These are phyloP conservation scores for Gryllus longicercus DNA, from an alignment of 2,888 invertebrate species.

Conservation along the genomic window DNA sequence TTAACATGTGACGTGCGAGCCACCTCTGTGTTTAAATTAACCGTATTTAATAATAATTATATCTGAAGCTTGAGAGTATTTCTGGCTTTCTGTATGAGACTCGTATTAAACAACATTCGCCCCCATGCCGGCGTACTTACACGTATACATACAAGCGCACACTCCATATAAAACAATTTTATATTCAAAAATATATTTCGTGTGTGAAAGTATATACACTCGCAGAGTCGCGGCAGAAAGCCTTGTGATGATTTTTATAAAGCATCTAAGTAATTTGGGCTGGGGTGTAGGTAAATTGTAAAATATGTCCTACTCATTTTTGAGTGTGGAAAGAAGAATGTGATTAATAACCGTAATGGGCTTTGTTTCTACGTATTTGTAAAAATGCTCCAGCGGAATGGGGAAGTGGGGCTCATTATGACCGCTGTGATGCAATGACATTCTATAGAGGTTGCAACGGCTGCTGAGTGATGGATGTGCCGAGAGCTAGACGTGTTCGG, in stretches of 20 bases:
- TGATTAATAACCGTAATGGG: not conserved
- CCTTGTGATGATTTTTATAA: constrained; percentile 17
- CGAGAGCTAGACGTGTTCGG: too few species aligned
- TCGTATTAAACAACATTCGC: not conserved
- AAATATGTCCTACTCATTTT: constrained; percentile 17
- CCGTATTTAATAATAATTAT: constrained; percentile 17
- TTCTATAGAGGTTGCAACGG: not conserved
- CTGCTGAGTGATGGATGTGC: too few species aligned
- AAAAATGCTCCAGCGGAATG: not conserved
- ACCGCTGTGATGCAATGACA: not conserved
- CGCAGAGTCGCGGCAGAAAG: not conserved
- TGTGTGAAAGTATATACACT: constrained; percentile 1
- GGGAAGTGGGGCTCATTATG: not conserved
- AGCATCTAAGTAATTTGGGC: constrained; percentile 8
- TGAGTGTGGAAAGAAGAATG: constrained; percentile 17
- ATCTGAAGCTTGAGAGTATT: constrained; percentile 17
- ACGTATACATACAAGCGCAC: not conserved
- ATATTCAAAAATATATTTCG: constrained; percentile 17
- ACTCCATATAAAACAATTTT: constrained; percentile 10
- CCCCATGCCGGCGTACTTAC: not conserved
- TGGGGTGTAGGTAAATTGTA: not conserved
- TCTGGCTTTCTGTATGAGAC: not conserved
- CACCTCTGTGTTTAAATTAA: not conserved
- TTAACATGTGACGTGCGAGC: not conserved
- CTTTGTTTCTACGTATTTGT: not conserved